Base-by-base conservation (phyloP, 2,888 invertebrate genomes). In the Melipona bicolor region DNA sequence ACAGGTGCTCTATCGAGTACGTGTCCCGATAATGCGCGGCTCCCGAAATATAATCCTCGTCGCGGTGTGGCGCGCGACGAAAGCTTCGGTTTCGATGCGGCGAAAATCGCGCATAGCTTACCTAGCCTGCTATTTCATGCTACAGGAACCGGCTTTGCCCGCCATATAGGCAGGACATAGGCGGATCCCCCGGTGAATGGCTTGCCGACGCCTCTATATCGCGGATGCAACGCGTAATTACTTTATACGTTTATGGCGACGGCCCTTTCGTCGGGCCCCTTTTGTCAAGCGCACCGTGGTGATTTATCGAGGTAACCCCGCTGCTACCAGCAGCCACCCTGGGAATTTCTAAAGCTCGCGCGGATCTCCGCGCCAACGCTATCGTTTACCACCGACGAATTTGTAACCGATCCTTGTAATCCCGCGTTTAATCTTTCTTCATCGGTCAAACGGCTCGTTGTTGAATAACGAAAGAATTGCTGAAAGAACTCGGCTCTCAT, bases 221-320 rank as follows among this genome's bases (percentile, higher is more conserved):
- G 77, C 81, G 83, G 85, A 88, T 85, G 87, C 87, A 86, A 84
- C 87, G 87, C 90, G 89, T 92, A 92, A 92, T 92, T 92, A 91
- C 92, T 91, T 91, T 91, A 91, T 90, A 90, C 91, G 89, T 91
- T 92, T 90, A 92, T 91, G 87, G 87, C 84, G 87, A 74, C 87
- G 81, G 87, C 85, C 91, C 88, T 91, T 91, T 91, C 91, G 90
- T 88, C 87, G 85, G 85, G 84, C 81, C 90, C 88, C 91, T 90
- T 91, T 91, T 91, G 91, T 91, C 87, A 87, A n/a, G 79, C 79
- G 83, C 73, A 76, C 81, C 81, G 81, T 86, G 89, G 89, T 91
- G 88, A 91, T 91, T 91, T 87, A 87, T 89, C 83, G 89, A 76
- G 81, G 84, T 65, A 83, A 80, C 82, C 86, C 77, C 64, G 69